phyloP scores from a whole-genome alignment of 2,888 invertebrate genomes.

The Belgica antarctica region DNA sequence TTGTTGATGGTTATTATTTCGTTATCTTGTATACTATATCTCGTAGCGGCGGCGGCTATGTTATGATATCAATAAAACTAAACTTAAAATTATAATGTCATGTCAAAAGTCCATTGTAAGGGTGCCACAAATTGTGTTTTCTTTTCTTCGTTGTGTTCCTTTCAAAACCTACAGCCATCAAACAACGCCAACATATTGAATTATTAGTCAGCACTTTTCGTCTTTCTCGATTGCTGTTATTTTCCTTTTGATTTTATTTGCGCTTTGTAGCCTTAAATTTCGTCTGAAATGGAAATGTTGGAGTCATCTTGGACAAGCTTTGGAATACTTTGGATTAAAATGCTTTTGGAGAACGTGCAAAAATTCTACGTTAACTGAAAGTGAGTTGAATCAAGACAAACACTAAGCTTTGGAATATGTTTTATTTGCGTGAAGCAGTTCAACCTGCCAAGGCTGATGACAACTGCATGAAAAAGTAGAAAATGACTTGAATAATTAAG shows the following conservation, averaged over 20 bases:
- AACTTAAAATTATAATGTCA: constrained; percentile 26
- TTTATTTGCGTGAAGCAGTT: too few relatives aligned
- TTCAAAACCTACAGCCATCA: constrained; percentile 25
- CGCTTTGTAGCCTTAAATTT: constrained; percentile 29
- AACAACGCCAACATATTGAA: constrained; percentile 20
- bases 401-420: too few relatives aligned
- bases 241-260: constrained; percentile 31
- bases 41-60: constrained; percentile 11
- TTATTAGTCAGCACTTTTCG: constrained; percentile 31
- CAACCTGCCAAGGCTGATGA: too few relatives aligned
- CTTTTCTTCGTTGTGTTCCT: background rate
- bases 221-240: constrained; percentile 7
- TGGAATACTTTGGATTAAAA: too few relatives aligned
- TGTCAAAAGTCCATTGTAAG: constrained; percentile 19
- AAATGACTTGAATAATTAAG: too few relatives aligned
- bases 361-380: too few relatives aligned
- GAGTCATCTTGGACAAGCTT: too few relatives aligned
- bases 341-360: too few relatives aligned
- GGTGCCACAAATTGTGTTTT: constrained; percentile 23
- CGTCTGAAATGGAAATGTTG: constrained; percentile 11
- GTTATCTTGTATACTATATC: constrained; percentile 13
- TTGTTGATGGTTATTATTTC: constrained; percentile 29
- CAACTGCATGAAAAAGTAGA: too few relatives aligned
- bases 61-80: constrained; percentile 28
- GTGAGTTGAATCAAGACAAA: too few relatives aligned